Conservation (phyloP, 2,113 vertebrate genomes). For the Ornithorhynchus anatinus region DNA sequence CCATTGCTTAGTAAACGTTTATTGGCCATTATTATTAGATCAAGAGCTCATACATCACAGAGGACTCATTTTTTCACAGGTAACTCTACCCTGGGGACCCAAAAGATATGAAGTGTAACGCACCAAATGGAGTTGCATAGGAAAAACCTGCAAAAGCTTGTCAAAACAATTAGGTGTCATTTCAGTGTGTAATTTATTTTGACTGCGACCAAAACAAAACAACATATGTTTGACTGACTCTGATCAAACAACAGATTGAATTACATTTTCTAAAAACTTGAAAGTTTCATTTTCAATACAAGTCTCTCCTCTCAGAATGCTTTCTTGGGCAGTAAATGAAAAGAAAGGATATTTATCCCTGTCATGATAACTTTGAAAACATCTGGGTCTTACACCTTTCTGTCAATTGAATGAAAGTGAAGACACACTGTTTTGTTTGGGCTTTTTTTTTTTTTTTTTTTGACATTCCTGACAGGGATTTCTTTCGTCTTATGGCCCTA, state of each 20-base stretch:
- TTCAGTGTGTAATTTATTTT: background rate
- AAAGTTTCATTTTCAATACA: background rate
- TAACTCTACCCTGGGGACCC: too few species aligned
- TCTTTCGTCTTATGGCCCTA: too few species aligned
- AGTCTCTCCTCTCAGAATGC: background rate
- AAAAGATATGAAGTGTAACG: background rate
- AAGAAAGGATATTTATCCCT: background rate
- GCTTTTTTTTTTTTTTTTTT: too few species aligned
- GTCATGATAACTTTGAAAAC: background rate
- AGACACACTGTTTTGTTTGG: background rate
- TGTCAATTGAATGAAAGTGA: background rate
- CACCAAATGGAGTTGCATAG: background rate
- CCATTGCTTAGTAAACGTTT: too few species aligned
- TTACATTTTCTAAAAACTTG: background rate
- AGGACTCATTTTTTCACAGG: too few species aligned
- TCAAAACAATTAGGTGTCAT: slow-evolving; percentile 1
- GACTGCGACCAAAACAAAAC: background rate
- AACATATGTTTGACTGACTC: slow-evolving; percentile 16
- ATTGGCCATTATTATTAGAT: too few species aligned
- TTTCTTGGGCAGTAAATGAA: background rate
- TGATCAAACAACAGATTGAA: slow-evolving; percentile 26
- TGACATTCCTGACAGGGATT: too few species aligned
- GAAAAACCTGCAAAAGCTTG: background rate
- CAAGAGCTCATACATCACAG: too few species aligned
- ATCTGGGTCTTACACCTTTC: background rate